These are phyloP conservation scores for Saccostrea glomerata DNA, from an alignment of 1,140 invertebrate genomes.

Conservation along the genomic window DNA sequence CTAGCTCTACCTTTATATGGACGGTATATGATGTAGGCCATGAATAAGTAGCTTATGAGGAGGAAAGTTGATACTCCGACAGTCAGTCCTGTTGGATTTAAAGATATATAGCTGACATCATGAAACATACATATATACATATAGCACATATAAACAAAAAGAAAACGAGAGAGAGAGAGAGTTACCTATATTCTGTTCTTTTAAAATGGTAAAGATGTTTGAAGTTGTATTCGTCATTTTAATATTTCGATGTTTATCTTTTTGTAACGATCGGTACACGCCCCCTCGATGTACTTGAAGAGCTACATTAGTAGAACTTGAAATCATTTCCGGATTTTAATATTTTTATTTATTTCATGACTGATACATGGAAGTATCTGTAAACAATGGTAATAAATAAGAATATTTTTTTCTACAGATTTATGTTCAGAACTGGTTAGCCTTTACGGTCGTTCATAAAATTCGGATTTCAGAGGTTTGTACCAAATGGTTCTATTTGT, in stretches of 20 bases:
- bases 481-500: neutral
- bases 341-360: neutral
- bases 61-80: neutral
- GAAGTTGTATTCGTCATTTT: neutral
- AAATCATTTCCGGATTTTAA: neutral
- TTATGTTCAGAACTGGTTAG: neutral
- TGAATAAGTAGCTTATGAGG: neutral
- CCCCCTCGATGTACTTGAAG: neutral
- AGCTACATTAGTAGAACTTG: neutral
- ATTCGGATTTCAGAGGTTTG: neutral
- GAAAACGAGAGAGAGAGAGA: neutral
- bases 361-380: neutral
- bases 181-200: slow-evolving; percentile 5
- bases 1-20: neutral
- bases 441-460: too few species aligned
- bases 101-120: neutral
- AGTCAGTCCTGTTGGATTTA: neutral
- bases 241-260: too few species aligned
- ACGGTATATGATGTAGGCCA: neutral
- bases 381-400: too few species aligned
- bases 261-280: neutral
- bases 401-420: neutral
- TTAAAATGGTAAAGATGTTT: neutral
- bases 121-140: neutral
- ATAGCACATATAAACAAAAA: neutral